Evolutionary conservation across 2,797 vertebrate species (phyloP).

Genomic region (Oreochromis mossambicus): DNA sequence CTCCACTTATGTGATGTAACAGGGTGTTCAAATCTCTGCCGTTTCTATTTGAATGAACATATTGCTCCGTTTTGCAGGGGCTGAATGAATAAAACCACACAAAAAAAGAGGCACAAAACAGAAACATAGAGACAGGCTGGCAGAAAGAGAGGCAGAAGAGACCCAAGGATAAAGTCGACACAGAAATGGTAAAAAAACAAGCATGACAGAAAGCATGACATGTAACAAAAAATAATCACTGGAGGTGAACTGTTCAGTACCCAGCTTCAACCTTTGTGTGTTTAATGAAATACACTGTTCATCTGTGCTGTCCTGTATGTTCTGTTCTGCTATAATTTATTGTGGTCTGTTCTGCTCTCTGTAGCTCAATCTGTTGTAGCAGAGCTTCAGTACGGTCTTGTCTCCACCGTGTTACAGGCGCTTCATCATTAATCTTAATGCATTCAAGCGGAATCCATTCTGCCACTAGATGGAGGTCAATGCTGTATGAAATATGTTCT

Average conservation of each 20-base stretch:
- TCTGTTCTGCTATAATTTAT: background rate
- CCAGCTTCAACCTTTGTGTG: background rate
- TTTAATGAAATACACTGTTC: background rate
- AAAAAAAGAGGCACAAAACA: background rate
- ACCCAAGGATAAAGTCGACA: background rate
- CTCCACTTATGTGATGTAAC: background rate
- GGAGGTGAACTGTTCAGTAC: background rate
- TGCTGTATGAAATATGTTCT: conserved; percentile 50
- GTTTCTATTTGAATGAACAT: background rate
- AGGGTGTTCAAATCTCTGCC: background rate
- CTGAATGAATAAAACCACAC: background rate
- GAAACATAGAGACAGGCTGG: background rate
- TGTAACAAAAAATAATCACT: background rate
- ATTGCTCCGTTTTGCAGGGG: background rate
- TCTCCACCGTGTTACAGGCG: background rate
- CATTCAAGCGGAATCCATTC: conserved; percentile 27
- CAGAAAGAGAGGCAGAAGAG: background rate
- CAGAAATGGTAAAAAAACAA: background rate
- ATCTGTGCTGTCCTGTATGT: background rate
- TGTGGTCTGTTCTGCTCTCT: background rate
- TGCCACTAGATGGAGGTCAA: conserved; percentile 69
- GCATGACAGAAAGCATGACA: background rate
- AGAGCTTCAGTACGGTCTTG: background rate
- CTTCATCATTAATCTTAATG: conserved; percentile 46
- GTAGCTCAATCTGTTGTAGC: background rate